phyloP scores from a whole-genome alignment of 2,797 vertebrate species.

The Florisuga fusca region DNA sequence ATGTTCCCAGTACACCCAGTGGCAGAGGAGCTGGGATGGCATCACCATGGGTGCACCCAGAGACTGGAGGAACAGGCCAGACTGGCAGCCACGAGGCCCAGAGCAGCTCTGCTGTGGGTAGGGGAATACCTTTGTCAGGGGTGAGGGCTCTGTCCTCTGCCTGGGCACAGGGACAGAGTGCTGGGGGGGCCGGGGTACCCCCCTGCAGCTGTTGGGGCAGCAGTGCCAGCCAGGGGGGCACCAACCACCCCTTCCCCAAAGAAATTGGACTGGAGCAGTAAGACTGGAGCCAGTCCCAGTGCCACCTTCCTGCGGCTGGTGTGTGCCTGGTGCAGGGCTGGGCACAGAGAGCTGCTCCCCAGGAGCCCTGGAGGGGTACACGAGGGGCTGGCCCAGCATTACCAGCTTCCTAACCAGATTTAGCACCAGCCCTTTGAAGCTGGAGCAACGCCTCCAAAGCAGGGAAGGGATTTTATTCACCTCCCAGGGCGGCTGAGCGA shows the following conservation, averaged over 20 bases:
- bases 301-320: rapidly evolving
- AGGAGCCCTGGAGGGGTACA: neutral
- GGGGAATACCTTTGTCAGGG: neutral
- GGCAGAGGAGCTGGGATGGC: neutral
- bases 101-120: neutral
- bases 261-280: neutral
- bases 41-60: rapidly evolving
- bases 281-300: rapidly evolving
- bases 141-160: neutral
- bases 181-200: neutral
- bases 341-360: rapidly evolving
- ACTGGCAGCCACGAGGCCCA: neutral
- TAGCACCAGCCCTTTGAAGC: neutral
- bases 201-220: neutral
- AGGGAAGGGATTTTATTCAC: neutral
- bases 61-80: neutral
- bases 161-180: rapidly evolving
- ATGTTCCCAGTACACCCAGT: neutral
- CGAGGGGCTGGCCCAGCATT: neutral
- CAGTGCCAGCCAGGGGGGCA: neutral
- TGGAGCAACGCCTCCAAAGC: neutral
- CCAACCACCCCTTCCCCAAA: neutral
- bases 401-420: neutral
- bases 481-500: neutral
- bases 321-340: neutral